A percentile compares a stretch with the other conserved stretches of the same genome.
Conservation (phyloP, 2,888 invertebrate genomes). For the Phania funesta region DNA sequence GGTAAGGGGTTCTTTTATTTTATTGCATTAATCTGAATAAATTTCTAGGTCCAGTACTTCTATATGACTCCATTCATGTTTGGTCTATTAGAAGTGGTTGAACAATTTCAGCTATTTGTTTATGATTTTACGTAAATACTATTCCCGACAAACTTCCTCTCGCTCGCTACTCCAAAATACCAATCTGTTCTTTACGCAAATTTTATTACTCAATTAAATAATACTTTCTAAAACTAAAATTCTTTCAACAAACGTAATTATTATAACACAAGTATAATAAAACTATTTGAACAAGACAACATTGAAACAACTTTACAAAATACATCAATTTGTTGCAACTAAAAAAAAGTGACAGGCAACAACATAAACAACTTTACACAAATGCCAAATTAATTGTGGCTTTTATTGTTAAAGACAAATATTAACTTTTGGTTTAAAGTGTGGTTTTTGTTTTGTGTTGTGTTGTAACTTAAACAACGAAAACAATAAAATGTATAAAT, state of each 20-base stretch:
- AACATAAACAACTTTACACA: constrained; percentile 66
- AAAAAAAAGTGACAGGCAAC: constrained; percentile 24
- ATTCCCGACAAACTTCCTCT: no score
- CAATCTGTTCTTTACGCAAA: no score
- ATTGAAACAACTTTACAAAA: not conserved
- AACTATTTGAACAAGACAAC: constrained; percentile 10
- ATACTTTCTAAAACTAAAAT: not conserved
- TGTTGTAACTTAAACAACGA: constrained; percentile 54
- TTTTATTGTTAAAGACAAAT: constrained; percentile 76
- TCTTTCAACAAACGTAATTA: not conserved
- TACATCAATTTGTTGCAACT: constrained; percentile 40
- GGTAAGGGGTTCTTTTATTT: no score
- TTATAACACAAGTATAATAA: not conserved
- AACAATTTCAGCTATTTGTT: no score
- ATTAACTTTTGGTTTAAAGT: constrained; percentile 76
- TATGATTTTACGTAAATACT: no score
- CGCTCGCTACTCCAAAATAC: no score
- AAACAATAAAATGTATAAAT: constrained; percentile 69
- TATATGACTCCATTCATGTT: no score
- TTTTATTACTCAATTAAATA: not conserved
- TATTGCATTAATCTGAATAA: no score
- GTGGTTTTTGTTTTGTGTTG: constrained; percentile 75
- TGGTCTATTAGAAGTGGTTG: no score
- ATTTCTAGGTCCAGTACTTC: no score
- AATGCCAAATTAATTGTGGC: constrained; percentile 77